Evolutionary conservation across 2,888 invertebrate species (phyloP), one percentile per base, ranked within the genome.

Genomic region (Pyrrhia umbra): DNA sequence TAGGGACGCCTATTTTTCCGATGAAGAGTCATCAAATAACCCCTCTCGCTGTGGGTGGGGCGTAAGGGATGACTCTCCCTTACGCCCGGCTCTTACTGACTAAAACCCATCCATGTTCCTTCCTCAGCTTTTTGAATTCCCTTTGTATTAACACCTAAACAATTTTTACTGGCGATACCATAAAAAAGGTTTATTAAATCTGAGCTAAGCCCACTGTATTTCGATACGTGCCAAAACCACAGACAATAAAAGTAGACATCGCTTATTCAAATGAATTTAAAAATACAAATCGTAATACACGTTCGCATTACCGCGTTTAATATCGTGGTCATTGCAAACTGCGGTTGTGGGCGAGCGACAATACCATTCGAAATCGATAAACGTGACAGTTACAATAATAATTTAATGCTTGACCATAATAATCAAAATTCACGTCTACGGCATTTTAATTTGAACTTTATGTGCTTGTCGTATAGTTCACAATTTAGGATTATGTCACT

Each of bases 261-360:
- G n/a, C 4, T 5, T n/a, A 34, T 34, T n/a, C 13, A 30, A 30
- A 13, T 30, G 2, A n/a, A 34, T 34, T 34, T n/a, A 34, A 34
- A 34, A 5, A 13, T 34, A n/a, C 5, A n/a, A 18, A 39, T 27
- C 5, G 6, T 10, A 63, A 23, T 1, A 27, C 8, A n/a, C 16
- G 18, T 56, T 18, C 8, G 1, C 3, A 20, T 16, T 10, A 39
- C 45, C 21, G 8, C 18, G 45, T 46, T 30, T 30, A 16, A 27
- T 18, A 37, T 13, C 20, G 27, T 8, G 42, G 6, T 2, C n/a
- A 43, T 43, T 58, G 9, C 2, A 58, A 49, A 49, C 45, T 18
- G 42, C 9, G n/a, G 9, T 39, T 43, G 21, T 49, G 69, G 21
- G 21, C 20, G 2, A 3, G 13, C 10, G 21, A 21, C n/a, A 43